A percentile compares a stretch with the other conserved stretches of the same genome.
phyloP scores from a whole-genome alignment of 1,140 invertebrate species.

The Euwallacea similis region DNA sequence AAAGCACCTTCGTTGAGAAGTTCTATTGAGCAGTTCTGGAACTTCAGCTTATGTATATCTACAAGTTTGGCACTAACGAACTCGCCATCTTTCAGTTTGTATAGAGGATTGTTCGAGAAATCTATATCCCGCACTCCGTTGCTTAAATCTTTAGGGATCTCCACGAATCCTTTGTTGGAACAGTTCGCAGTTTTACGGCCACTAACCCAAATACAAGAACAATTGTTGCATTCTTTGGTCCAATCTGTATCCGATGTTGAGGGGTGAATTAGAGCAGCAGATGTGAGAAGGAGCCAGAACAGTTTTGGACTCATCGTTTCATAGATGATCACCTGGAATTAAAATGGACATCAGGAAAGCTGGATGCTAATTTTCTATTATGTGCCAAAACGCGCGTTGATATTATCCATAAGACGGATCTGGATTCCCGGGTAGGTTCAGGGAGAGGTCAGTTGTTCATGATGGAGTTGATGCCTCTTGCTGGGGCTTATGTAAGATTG shows the following conservation, averaged over 20 bases:
- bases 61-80: slow-evolving; percentile 71
- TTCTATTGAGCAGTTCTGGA: slow-evolving; percentile 72
- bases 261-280: slow-evolving; percentile 21
- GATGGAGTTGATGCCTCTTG: too few species aligned
- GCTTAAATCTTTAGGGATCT: slow-evolving; percentile 62
- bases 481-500: too few species aligned
- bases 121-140: slow-evolving; percentile 74
- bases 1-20: slow-evolving; percentile 73
- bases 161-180: slow-evolving; percentile 56
- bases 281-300: slow-evolving; percentile 34
- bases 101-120: slow-evolving; percentile 71
- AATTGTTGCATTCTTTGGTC: slow-evolving; percentile 60
- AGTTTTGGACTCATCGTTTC: slow-evolving; percentile 33
- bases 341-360: too few species aligned
- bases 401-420: too few species aligned
- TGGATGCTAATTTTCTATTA: too few species aligned
- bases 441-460: too few species aligned
- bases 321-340: slow-evolving; percentile 34
- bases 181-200: slow-evolving; percentile 84
- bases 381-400: too few species aligned
- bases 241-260: slow-evolving; percentile 57
- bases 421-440: too few species aligned
- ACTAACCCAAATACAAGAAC: slow-evolving; percentile 77
- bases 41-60: slow-evolving; percentile 78
- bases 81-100: slow-evolving; percentile 64